Evolutionary conservation across 2,113 vertebrate species (phyloP), one percentile per base, ranked within the genome.

Genomic region (Atlantisia rogersi): DNA sequence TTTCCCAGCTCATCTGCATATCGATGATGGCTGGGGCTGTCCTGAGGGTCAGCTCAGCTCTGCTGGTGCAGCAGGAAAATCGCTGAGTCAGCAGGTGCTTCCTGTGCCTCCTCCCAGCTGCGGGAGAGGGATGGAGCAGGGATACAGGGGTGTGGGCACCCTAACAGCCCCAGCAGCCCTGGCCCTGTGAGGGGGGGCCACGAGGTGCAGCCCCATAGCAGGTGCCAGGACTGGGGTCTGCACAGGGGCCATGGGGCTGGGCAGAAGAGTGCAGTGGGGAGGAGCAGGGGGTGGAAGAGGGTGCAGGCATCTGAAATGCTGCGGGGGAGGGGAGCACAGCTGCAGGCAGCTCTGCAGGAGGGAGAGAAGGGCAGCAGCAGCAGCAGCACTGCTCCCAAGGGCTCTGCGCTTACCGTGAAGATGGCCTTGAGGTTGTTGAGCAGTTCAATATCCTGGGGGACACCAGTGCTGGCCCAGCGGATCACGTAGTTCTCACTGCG

Each of bases 381-480:
- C 58, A 44, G 73, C 52, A 18, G 40, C 0, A 4, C 25, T 10
- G n/a, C 31, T 26, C 15, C 25, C 1, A 1, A 32, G 11, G 18
- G 20, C 1, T 46, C 59, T 10, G 60, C 0, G 3, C 97, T 95
- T 93, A 97, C 97, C 40, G 97, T 97, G 93, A 97, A 97, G 65
- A 97, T 9, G 5, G 77, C 96, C 44, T 24, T 90, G 67, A 97
- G 94, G 75, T 96, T 97, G 95, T 97, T 97, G 89, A 97, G 95
- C 95, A 95, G 82, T 60, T 97, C 96, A 5, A 97, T 95, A 80
- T 97, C 97, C 88, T 97, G 95, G 0, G 97, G 97, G 16, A 97
- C 94, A 0, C 96, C 97, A 0, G 97, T 96, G 85, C 97, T 97
- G 88, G 97, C 97, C 97, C 97, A 97, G 88, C 90, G 94, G 91